Evolutionary conservation across 1,140 invertebrate genomes (phyloP).

Genomic region (Tetramorium parvispinum): DNA sequence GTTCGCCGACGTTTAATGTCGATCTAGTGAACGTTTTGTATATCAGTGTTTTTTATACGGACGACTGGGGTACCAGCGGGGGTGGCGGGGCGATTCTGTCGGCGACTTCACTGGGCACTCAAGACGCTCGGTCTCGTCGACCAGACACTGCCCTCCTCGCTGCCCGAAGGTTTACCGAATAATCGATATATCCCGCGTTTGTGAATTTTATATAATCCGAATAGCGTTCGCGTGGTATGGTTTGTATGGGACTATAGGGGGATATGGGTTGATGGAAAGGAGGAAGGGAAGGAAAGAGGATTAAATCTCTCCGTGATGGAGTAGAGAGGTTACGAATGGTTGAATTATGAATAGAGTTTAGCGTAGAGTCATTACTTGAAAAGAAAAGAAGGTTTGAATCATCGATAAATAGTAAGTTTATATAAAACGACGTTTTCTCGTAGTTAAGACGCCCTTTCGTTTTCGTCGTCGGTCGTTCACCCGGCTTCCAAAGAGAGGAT

Average conservation of each 20-base stretch:
- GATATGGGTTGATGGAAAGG: not conserved
- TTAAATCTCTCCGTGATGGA: slow-evolving; percentile 46
- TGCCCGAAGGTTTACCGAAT: slow-evolving; percentile 41
- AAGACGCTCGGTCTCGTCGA: not conserved
- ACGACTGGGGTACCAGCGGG: not conserved
- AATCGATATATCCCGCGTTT: slow-evolving; percentile 69
- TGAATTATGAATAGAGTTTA: slow-evolving; percentile 86
- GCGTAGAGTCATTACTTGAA: slow-evolving; percentile 79
- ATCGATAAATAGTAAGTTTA: slow-evolving; percentile 73
- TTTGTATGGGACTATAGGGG: slow-evolving; percentile 36
- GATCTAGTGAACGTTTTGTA: slow-evolving; percentile 62
- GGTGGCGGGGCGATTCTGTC: not conserved
- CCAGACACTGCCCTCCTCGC: not conserved
- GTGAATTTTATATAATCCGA: slow-evolving; percentile 72
- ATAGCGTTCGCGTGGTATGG: slow-evolving; percentile 64
- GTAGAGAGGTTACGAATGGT: slow-evolving; percentile 83
- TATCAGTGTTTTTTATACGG: slow-evolving; percentile 65
- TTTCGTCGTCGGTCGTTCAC: slow-evolving; percentile 57
- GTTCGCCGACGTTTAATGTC: slow-evolving; percentile 19
- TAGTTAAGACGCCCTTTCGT: slow-evolving; percentile 69
- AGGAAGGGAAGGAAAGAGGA: not conserved
- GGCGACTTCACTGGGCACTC: not conserved
- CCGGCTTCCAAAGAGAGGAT: slow-evolving; percentile 66
- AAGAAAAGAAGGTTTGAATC: slow-evolving; percentile 70
- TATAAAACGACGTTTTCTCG: slow-evolving; percentile 69